Evolutionary conservation across 2,888 invertebrate species (phyloP).

Genomic region (Tetranychus piercei): DNA sequence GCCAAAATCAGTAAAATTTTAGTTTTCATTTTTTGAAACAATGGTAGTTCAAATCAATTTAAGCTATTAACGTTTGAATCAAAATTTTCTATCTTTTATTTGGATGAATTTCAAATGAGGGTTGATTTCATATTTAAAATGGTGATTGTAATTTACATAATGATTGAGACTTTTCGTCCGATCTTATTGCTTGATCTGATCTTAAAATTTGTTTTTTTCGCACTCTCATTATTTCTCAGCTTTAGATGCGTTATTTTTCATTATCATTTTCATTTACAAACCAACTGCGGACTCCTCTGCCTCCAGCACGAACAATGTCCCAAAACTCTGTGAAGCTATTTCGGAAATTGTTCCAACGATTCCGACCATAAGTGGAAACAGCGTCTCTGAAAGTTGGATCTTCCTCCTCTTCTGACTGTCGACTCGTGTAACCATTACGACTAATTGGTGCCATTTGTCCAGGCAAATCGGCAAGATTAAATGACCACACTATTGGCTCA

Average conservation of each 20-base stretch:
- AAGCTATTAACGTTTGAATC: no score
- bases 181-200: neutral
- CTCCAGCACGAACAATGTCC: conserved; percentile 10
- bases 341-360: neutral
- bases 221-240: no score
- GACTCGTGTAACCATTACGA: neutral
- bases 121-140: neutral
- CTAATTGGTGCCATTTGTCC: neutral
- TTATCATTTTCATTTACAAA: neutral
- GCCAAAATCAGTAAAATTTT: no score
- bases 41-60: no score
- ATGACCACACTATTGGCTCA: neutral
- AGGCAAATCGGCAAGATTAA: neutral
- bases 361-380: neutral
- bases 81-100: neutral
- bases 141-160: neutral
- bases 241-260: neutral
- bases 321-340: conserved; percentile 10
- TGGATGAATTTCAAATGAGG: neutral
- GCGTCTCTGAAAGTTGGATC: neutral
- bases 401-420: neutral
- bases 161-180: neutral
- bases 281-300: neutral
- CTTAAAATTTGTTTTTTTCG: neutral
- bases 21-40: no score